Conservation (phyloP, 2,797 vertebrate genomes). For the Myripristis jacobus region DNA sequence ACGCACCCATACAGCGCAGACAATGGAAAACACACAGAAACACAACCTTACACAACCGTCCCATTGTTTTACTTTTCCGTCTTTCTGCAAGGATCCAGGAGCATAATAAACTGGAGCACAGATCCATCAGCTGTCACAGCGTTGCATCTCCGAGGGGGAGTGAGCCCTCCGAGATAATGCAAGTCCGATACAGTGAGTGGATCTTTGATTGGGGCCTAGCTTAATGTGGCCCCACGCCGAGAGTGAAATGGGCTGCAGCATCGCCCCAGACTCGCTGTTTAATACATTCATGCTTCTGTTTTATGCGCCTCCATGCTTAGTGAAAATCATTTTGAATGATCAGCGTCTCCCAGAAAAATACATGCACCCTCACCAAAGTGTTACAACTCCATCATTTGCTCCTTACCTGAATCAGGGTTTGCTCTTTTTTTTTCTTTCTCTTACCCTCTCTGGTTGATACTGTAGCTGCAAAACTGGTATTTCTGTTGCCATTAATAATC, state of each 20-base stretch:
- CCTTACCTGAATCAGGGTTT: too few species aligned
- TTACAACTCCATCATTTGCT: too few species aligned
- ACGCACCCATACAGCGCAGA: background rate
- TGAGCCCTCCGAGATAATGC: slow-evolving; percentile 56
- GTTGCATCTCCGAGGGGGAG: slow-evolving; percentile 38
- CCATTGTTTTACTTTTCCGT: slow-evolving; percentile 23
- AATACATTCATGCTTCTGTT: slow-evolving; percentile 15
- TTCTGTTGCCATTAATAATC: slow-evolving; percentile 8
- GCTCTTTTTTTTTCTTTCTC: too few species aligned
- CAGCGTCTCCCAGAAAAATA: slow-evolving; percentile 10
- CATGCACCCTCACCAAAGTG: background rate
- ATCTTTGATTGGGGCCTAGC: slow-evolving; percentile 70
- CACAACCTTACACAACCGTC: slow-evolving; percentile 8
- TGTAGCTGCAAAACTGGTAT: slow-evolving; percentile 2
- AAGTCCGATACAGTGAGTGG: slow-evolving; percentile 47
- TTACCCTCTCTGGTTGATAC: background rate
- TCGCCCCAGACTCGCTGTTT: slow-evolving; percentile 42
- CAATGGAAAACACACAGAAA: background rate
- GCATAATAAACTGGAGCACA: slow-evolving; percentile 27
- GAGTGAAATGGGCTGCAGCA: slow-evolving; percentile 47
- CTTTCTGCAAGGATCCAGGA: background rate
- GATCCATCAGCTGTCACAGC: slow-evolving; percentile 64
- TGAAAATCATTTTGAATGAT: slow-evolving; percentile 17
- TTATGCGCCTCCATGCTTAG: slow-evolving; percentile 34
- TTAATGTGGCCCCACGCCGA: slow-evolving; percentile 55